Evolutionary conservation across 2,113 vertebrate genomes (phyloP).

Genomic region (Heteronetta atricapilla): DNA sequence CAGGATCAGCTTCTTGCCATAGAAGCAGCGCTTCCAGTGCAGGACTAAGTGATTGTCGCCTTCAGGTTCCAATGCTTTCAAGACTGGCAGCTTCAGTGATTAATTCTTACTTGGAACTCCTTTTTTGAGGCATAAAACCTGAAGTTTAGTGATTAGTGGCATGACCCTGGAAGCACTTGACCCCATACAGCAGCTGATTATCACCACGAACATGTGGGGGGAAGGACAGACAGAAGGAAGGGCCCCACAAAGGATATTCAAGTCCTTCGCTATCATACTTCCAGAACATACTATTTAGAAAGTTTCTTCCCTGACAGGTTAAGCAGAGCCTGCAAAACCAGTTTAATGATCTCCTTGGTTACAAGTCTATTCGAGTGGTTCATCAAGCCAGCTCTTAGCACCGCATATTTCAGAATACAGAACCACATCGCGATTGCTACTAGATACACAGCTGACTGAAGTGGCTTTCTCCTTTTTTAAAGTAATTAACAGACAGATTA

Average conservation of each 20-base stretch:
- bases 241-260: neutral
- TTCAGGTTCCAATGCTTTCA: neutral
- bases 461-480: neutral
- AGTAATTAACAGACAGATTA: neutral
- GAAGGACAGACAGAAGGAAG: neutral
- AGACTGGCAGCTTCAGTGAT: neutral
- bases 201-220: neutral
- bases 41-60: neutral
- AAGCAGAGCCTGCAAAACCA: conserved; percentile 63
- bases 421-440: neutral
- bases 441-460: neutral
- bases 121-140: neutral
- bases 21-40: accelerated
- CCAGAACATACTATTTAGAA: neutral
- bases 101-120: neutral
- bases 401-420: neutral
- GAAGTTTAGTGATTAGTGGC: neutral
- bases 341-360: conserved; percentile 61
- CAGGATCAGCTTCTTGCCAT: neutral
- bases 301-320: conserved; percentile 21
- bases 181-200: neutral
- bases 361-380: conserved; percentile 43
- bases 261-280: neutral
- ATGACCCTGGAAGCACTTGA: neutral
- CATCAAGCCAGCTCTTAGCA: conserved; percentile 6